Percentiles rank a stretch among this genome's conserved stretches.
Conservation (phyloP, 2,797 vertebrate species). For the Enoplosus armatus region DNA sequence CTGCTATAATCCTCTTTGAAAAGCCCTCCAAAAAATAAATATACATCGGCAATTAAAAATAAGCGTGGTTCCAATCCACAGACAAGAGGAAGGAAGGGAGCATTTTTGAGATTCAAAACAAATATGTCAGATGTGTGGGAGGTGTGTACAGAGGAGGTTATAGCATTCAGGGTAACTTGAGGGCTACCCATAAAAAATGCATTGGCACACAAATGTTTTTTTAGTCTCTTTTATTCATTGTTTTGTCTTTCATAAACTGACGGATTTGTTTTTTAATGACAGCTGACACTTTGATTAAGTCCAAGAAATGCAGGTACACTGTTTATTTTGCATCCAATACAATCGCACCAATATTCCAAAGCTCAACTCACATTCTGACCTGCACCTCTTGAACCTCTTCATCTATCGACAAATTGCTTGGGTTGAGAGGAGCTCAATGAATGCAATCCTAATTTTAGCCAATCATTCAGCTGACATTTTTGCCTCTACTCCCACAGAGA, state of each 20-base stretch:
- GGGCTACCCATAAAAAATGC: not conserved
- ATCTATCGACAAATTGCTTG: slow-evolving; percentile 5
- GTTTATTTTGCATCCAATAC: not conserved
- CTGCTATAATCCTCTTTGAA: slow-evolving; percentile 25
- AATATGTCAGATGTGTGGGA: not conserved
- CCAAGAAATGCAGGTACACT: not conserved
- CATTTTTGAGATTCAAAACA: slow-evolving; percentile 4
- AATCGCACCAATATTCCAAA: not conserved
- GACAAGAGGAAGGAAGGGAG: not conserved
- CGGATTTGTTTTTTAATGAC: not conserved
- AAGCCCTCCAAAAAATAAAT: not conserved
- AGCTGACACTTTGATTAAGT: not conserved
- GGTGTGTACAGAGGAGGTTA: not conserved
- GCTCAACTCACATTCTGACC: slow-evolving; percentile 4
- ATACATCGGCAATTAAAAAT: not conserved
- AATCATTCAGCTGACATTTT: slow-evolving; percentile 35
- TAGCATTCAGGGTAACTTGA: not conserved
- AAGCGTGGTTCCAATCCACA: slow-evolving; percentile 5
- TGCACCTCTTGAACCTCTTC: slow-evolving; percentile 11
- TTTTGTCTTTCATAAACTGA: not conserved
- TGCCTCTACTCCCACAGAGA: slow-evolving; percentile 4
- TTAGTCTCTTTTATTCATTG: not conserved
- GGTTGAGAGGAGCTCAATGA: slow-evolving; percentile 13
- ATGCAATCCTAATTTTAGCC: slow-evolving; percentile 24
- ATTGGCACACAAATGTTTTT: not conserved